These are phyloP conservation scores for Corythornis vintsioides DNA, from an alignment of 2,113 vertebrate species.

Conservation along the genomic window DNA sequence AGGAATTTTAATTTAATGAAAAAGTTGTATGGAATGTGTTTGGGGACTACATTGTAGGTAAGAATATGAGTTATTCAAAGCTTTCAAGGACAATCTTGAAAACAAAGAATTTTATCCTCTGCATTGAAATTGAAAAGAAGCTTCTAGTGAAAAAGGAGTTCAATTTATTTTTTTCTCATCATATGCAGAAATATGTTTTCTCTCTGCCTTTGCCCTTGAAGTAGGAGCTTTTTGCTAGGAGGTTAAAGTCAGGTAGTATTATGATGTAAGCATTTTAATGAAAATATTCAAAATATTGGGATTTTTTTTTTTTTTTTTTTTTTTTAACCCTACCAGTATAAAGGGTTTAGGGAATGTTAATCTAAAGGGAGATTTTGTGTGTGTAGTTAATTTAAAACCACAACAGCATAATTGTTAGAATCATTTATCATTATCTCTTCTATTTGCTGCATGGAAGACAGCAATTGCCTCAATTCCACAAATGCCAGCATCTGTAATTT, in stretches of 20 bases:
- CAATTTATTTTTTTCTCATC: not conserved
- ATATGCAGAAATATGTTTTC: not conserved
- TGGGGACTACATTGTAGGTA: not conserved
- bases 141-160: not conserved
- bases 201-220: not conserved
- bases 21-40: not conserved
- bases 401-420: not conserved
- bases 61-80: not conserved
- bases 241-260: not conserved
- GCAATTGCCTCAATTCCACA: not conserved
- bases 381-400: not conserved
- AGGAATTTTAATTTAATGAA: not conserved
- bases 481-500: not conserved
- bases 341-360: not conserved
- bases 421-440: not conserved
- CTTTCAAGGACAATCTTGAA: not conserved
- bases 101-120: not conserved
- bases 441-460: not conserved
- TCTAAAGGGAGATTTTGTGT: not conserved
- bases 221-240: not conserved
- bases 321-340: not conserved
- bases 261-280: not conserved
- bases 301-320: not conserved
- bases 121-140: not conserved
- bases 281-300: not conserved